Conservation (phyloP, 2,797 vertebrate genomes). For the Menidia menidia region DNA sequence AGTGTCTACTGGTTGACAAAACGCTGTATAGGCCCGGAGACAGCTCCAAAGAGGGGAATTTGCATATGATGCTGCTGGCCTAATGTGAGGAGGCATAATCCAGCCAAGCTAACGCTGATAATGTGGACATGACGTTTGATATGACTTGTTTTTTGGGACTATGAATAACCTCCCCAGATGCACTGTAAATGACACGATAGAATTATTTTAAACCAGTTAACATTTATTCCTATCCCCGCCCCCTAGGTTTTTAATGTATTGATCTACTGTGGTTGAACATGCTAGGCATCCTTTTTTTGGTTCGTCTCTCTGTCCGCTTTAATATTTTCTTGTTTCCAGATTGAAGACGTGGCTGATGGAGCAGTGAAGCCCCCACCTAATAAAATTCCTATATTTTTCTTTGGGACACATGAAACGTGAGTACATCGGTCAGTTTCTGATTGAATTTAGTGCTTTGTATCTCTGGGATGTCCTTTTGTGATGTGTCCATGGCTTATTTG, state of each 20-base stretch:
- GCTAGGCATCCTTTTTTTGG: background rate
- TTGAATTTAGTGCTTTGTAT: background rate
- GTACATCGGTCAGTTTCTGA: constrained; percentile 53
- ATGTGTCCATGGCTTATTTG: background rate
- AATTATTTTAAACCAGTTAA: background rate
- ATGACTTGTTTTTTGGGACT: background rate
- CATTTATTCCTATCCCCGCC: background rate
- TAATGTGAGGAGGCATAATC: constrained; percentile 39
- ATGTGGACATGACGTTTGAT: constrained; percentile 39
- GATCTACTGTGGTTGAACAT: background rate
- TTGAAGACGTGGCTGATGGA: constrained; percentile 96
- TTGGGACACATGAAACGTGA: constrained; percentile 98
- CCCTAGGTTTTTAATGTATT: too few species aligned
- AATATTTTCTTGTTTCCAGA: constrained; percentile 79
- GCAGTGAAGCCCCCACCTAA: constrained; percentile 98
- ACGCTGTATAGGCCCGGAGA: constrained; percentile 1
- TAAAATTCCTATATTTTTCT: constrained; percentile 99
- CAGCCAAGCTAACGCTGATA: constrained; percentile 40
- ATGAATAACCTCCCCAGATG: background rate
- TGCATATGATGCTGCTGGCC: constrained; percentile 56
- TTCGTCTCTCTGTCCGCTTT: background rate
- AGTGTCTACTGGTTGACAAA: background rate
- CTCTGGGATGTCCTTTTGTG: background rate
- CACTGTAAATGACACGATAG: background rate
- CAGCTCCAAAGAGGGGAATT: background rate